Evolutionary conservation across 1,140 invertebrate genomes (phyloP).

Genomic region (Drosophila punjabiensis): DNA sequence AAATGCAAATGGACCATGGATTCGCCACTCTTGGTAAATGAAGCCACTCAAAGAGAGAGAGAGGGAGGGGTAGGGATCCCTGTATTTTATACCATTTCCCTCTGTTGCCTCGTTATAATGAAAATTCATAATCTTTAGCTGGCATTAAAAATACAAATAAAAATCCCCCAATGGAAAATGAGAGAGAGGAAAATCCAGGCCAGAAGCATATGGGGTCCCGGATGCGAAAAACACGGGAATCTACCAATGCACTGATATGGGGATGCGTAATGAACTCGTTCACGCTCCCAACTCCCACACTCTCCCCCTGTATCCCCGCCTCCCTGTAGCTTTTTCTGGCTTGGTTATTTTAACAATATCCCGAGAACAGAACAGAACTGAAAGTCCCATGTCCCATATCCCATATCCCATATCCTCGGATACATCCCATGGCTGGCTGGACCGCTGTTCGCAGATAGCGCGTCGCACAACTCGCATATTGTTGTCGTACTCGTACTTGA

Average conservation of each 20-base stretch:
- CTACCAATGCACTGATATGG: slow-evolving; percentile 52
- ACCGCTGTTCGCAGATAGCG: slow-evolving; percentile 52
- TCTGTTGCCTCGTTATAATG: slow-evolving; percentile 61
- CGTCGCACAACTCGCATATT: slow-evolving; percentile 47
- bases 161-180: slow-evolving; percentile 16
- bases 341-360: slow-evolving; percentile 62
- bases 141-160: neutral
- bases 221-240: slow-evolving; percentile 16
- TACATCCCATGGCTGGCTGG: neutral
- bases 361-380: slow-evolving; percentile 40
- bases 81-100: slow-evolving; percentile 11
- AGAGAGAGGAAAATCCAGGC: slow-evolving; percentile 41
- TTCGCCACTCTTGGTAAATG: slow-evolving; percentile 28
- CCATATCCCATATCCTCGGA: slow-evolving; percentile 21
- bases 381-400: slow-evolving; percentile 12
- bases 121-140: slow-evolving; percentile 73
- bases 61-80: neutral
- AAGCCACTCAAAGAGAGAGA: slow-evolving; percentile 30
- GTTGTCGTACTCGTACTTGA: slow-evolving; percentile 51
- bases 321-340: slow-evolving; percentile 23
- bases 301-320: neutral
- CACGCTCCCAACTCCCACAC: neutral
- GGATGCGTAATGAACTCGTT: slow-evolving; percentile 77
- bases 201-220: slow-evolving; percentile 49
- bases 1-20: slow-evolving; percentile 14